A percentile compares a stretch with the other conserved stretches of the same genome.
These are phyloP conservation scores for Uropsilus gracilis DNA, from an alignment of 2,113 vertebrate species.

Conservation along the genomic window DNA sequence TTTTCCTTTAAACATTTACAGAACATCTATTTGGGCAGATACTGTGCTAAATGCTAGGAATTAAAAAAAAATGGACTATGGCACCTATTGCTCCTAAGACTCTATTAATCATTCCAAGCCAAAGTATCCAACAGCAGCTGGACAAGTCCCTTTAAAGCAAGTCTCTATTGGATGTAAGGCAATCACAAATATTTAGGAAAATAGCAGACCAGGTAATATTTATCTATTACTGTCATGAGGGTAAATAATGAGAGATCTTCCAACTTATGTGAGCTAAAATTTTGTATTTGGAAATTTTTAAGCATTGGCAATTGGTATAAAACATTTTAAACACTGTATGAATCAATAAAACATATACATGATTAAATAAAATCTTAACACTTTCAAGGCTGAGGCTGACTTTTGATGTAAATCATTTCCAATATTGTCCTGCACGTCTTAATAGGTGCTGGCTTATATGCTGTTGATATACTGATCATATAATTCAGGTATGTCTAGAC, in stretches of 20 bases:
- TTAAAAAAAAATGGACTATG: constrained; percentile 21
- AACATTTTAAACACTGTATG: not conserved
- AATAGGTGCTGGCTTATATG: not conserved
- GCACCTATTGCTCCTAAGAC: not conserved
- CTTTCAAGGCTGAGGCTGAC: not conserved
- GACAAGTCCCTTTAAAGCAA: not conserved
- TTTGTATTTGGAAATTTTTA: constrained; percentile 35
- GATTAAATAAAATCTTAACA: not conserved
- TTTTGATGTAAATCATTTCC: not conserved
- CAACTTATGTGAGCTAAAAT: not conserved
- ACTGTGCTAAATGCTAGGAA: not conserved
- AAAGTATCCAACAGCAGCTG: not conserved
- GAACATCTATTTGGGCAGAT: not conserved
- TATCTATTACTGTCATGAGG: not conserved
- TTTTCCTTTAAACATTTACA: not conserved
- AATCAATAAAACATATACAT: not conserved
- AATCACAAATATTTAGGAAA: not conserved
- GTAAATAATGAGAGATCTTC: constrained; percentile 32
- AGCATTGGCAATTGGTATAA: not conserved
- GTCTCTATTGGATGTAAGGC: not conserved
- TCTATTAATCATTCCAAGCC: not conserved
- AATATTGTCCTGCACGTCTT: not conserved
- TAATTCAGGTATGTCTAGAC: not conserved
- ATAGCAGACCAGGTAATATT: not conserved
- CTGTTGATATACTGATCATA: not conserved